A percentile compares a stretch with the other conserved stretches of the same genome.
Conservation (phyloP, 2,113 vertebrate genomes). For the Orientallactaga bullata region DNA sequence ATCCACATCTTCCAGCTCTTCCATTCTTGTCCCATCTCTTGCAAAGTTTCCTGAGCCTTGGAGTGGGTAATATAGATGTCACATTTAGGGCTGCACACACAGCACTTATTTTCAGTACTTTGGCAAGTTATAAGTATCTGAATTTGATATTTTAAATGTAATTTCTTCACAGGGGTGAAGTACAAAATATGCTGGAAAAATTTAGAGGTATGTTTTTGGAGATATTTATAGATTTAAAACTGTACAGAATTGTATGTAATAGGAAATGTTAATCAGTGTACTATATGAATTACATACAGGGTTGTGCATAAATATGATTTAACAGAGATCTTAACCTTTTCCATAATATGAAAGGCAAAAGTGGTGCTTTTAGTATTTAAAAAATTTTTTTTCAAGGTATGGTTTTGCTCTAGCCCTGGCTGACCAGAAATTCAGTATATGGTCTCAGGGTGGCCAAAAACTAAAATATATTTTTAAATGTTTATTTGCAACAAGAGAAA, state of each 20-base stretch:
- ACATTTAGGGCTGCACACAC: too few species aligned
- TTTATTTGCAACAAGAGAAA: too few species aligned
- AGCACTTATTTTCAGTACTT: too few species aligned
- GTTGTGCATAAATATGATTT: slow-evolving; percentile 38
- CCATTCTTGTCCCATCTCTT: too few species aligned
- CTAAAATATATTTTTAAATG: too few species aligned
- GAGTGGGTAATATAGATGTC: too few species aligned
- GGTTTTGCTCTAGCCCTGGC: too few species aligned
- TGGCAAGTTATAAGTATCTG: too few species aligned
- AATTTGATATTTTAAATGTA: neutral
- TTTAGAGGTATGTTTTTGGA: slow-evolving; percentile 91
- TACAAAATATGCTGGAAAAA: slow-evolving; percentile 94
- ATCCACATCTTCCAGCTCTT: too few species aligned
- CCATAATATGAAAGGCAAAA: slow-evolving; percentile 26
- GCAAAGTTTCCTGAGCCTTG: too few species aligned
- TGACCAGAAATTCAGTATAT: too few species aligned
- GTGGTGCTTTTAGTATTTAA: slow-evolving; percentile 49
- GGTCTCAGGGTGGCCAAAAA: too few species aligned
- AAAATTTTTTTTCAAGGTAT: neutral
- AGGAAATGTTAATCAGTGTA: slow-evolving; percentile 13
- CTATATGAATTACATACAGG: neutral
- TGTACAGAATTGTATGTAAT: slow-evolving; percentile 12
- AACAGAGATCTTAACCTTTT: slow-evolving; percentile 38
- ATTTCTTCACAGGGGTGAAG: slow-evolving; percentile 90
- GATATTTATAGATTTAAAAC: slow-evolving; percentile 26